Evolutionary conservation across 1,140 invertebrate species (phyloP).

Genomic region (Lerema accius): DNA sequence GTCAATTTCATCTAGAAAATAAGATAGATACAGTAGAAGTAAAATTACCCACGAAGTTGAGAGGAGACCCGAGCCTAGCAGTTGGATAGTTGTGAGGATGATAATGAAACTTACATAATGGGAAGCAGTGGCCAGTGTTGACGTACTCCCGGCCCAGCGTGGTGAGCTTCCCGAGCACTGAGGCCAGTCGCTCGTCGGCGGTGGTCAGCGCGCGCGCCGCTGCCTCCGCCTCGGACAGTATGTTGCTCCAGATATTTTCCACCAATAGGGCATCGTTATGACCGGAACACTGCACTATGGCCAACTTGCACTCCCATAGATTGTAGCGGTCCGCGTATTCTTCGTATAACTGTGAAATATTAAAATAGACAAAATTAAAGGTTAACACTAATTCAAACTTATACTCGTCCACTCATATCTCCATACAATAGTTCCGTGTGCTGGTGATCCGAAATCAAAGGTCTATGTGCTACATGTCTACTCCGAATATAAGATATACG

Average conservation of each 20-base stretch:
- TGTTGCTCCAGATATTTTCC: slow-evolving; percentile 91
- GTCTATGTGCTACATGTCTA: too few species aligned
- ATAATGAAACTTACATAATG: slow-evolving; percentile 83
- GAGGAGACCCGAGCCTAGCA: too few species aligned
- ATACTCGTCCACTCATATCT: too few species aligned
- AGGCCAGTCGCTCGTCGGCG: slow-evolving; percentile 85
- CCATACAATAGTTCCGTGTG: too few species aligned
- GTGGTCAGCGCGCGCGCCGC: slow-evolving; percentile 64
- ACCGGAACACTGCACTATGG: slow-evolving; percentile 92
- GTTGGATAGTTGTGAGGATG: too few species aligned
- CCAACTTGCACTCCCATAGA: slow-evolving; percentile 93
- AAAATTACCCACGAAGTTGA: too few species aligned
- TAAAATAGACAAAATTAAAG: too few species aligned
- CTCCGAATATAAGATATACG: too few species aligned
- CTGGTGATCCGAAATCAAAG: too few species aligned
- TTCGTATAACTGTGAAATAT: slow-evolving; percentile 89
- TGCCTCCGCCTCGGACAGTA: slow-evolving; percentile 84
- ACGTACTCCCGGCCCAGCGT: slow-evolving; percentile 88
- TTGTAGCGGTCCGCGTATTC: slow-evolving; percentile 92
- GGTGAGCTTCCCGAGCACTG: slow-evolving; percentile 89
- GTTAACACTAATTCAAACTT: too few species aligned
- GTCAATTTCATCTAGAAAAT: too few species aligned
- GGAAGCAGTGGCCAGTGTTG: slow-evolving; percentile 89
- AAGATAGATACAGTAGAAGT: too few species aligned
- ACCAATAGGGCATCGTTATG: slow-evolving; percentile 90